phyloP scores from a whole-genome alignment of 2,888 invertebrate species.

The Subacronicta megacephala region DNA sequence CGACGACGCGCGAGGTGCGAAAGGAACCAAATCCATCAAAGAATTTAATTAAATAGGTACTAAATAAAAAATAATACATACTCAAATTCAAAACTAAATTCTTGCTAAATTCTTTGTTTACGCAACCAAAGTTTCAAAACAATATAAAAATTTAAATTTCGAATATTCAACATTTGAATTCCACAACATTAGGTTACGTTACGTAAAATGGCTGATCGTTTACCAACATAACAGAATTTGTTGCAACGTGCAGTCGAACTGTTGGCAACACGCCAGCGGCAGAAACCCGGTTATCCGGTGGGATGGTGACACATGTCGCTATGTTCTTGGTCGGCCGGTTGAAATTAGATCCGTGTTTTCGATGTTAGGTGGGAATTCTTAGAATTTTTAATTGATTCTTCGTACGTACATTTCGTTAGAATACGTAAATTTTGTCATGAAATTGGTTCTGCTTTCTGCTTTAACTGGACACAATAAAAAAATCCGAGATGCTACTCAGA shows the following conservation, averaged over 20 bases:
- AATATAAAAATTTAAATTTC: conserved; percentile 6
- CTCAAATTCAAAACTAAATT: not conserved
- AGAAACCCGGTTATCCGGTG: conserved; percentile 41
- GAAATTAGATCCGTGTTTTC: conserved; percentile 31
- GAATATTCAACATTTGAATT: conserved; percentile 8
- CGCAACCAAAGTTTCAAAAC: not conserved
- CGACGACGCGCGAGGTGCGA: too few relatives aligned
- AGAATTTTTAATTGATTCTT: conserved; percentile 20
- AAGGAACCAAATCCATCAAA: too few relatives aligned
- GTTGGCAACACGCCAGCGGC: conserved; percentile 35
- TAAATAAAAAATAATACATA: too few relatives aligned
- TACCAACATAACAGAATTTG: conserved; percentile 36
- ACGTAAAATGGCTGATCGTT: conserved; percentile 12
- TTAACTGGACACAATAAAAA: too few relatives aligned
- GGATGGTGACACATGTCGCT: conserved; percentile 44
- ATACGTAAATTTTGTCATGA: too few relatives aligned
- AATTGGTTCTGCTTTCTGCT: too few relatives aligned
- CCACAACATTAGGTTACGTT: conserved; percentile 24
- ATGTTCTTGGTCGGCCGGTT: conserved; percentile 20
- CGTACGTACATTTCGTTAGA: not conserved
- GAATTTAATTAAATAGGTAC: too few relatives aligned
- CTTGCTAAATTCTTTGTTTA: not conserved
- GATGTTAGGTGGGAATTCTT: conserved; percentile 1
- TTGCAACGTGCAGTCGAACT: conserved; percentile 30
- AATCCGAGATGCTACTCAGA: too few relatives aligned